Base-by-base conservation (phyloP, 2,113 vertebrate genomes). In the Semicossyphus pulcher region DNA sequence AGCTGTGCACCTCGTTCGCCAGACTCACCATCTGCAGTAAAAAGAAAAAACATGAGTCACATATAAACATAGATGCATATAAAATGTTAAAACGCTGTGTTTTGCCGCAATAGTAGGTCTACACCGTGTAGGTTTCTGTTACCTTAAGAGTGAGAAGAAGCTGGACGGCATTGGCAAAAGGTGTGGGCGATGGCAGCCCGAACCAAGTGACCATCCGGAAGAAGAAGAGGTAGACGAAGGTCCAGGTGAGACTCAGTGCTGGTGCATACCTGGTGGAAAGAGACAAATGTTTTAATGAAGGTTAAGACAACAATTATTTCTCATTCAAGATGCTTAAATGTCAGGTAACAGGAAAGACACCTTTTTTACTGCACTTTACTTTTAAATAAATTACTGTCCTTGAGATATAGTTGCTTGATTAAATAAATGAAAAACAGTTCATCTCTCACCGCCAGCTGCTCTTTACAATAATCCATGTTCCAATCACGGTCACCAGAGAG, bases 81-180 rank as follows among this genome's bases (percentile, higher is more conserved):
- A 8, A 4, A 28, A 2, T 26, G 7, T 45, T 44, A 39, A 37
- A 14, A 56, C 7, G n/a, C 26, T 6, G 16, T 5, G 10, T 42
- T 26, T 2, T 34, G 15, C 23, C 20, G 7, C 2, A 2, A 8
- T 4, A 1, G 7, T n/a, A 36, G 39, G 7, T 42, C 32, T 18
- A 2, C 11, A 4, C 9, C 34, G 15, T 32, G 0, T 0, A 16
- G 1, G 28, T 9, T 64, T 44, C 15, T 5, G 66, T 87, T n/a
- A 96, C 96, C 95, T 97, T 97, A 20, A 97, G 89, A 0, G 95
- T 97, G 58, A 97, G 93, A 48, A 97, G 90, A 6, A 97, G 93
- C 76, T 97, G 96, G 56, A 97, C 57, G 3, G 96, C 96, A 1
- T 97, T 97, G 79, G 96, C 92, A 59, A 96, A 97, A 0, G 96